These are phyloP conservation scores for Eilema caniola DNA, from an alignment of 2,888 invertebrate genomes.

Conservation along the genomic window DNA sequence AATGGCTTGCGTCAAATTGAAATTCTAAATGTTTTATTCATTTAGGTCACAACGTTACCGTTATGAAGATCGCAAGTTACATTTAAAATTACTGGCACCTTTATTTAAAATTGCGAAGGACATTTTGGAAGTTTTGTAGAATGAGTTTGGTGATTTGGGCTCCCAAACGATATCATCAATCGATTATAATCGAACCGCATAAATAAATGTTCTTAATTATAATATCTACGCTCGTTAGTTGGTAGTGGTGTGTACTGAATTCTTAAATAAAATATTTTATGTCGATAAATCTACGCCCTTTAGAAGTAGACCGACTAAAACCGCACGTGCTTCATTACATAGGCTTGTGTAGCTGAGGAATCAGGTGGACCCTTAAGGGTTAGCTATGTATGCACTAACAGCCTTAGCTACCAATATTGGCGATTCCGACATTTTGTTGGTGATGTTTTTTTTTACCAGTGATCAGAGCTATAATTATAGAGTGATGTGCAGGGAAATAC, in stretches of 20 bases:
- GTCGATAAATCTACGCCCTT: too few relatives aligned
- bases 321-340: too few relatives aligned
- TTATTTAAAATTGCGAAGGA: not conserved
- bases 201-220: not conserved
- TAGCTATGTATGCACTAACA: too few relatives aligned
- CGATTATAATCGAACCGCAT: not conserved
- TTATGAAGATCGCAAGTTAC: not conserved
- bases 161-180: not conserved
- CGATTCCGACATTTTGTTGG: too few relatives aligned
- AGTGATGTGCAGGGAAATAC: too few relatives aligned
- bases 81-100: not conserved
- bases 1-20: conserved; percentile 47
- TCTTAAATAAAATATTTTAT: not conserved
- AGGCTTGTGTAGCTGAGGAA: too few relatives aligned
- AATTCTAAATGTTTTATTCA: conserved; percentile 3
- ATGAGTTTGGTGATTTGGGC: not conserved
- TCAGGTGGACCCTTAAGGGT: too few relatives aligned
- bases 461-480: too few relatives aligned
- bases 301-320: too few relatives aligned
- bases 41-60: not conserved
- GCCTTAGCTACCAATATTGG: too few relatives aligned
- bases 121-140: not conserved
- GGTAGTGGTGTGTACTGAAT: not conserved
- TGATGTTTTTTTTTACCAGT: too few relatives aligned
- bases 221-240: not conserved